These are phyloP conservation scores for Aspidiotus rigidus DNA, from an alignment of 2,888 invertebrate genomes.

Conservation along the genomic window DNA sequence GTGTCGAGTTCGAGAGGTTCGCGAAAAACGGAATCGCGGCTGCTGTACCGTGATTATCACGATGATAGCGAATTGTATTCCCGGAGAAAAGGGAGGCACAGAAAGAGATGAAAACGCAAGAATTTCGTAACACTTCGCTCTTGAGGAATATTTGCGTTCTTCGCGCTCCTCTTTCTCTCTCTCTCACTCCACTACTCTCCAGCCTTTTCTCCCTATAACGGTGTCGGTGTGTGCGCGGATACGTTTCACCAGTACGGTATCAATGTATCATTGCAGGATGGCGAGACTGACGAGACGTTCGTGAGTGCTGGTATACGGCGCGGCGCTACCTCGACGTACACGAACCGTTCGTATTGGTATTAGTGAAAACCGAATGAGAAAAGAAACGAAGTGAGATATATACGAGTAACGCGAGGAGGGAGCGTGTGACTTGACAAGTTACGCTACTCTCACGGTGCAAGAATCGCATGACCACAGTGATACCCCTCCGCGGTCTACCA, in stretches of 20 bases:
- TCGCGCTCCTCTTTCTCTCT: too few species aligned
- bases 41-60: too few species aligned
- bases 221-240: not conserved
- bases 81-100: too few species aligned
- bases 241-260: not conserved
- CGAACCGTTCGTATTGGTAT: not conserved
- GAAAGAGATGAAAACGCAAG: too few species aligned
- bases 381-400: not conserved
- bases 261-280: not conserved
- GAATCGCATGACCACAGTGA: slow-evolving; percentile 25
- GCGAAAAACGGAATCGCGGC: too few species aligned
- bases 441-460: slow-evolving; percentile 31
- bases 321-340: not conserved
- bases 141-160: too few species aligned
- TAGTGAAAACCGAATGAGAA: slow-evolving; percentile 1
- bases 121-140: too few species aligned
- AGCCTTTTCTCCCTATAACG: not conserved
- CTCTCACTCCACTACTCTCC: too few species aligned
- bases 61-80: too few species aligned
- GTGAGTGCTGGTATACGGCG: not conserved
- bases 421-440: slow-evolving; percentile 32
- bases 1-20: too few species aligned
- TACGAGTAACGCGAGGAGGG: slow-evolving; percentile 19
- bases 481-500: slow-evolving; percentile 1
- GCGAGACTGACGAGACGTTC: slow-evolving; percentile 3